phyloP scores from a whole-genome alignment of 2,797 vertebrate genomes.

The Hydrophis major region DNA sequence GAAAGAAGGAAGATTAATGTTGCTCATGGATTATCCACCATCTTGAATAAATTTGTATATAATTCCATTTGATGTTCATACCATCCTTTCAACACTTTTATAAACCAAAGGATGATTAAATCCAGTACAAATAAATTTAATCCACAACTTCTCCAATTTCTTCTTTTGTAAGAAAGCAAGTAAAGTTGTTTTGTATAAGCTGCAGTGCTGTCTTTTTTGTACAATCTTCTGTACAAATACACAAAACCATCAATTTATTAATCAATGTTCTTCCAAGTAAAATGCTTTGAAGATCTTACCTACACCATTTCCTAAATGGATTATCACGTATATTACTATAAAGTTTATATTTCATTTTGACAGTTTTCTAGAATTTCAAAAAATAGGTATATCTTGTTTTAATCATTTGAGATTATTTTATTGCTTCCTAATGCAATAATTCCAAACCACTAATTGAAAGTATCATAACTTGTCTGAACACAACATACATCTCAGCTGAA shows the following conservation, averaged over 20 bases:
- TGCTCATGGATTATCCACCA: background rate
- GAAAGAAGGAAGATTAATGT: background rate
- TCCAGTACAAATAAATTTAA: background rate
- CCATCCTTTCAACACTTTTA: background rate
- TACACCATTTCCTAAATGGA: background rate
- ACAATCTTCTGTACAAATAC: slow-evolving; percentile 7
- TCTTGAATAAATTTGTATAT: background rate
- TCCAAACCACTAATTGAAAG: background rate
- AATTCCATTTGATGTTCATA: slow-evolving; percentile 13
- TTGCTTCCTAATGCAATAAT: background rate
- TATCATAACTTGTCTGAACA: background rate
- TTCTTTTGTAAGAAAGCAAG: slow-evolving; percentile 2
- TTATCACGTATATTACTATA: background rate
- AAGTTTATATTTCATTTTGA: background rate
- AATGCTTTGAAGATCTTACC: background rate
- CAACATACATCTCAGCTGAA: background rate
- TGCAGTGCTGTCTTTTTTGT: slow-evolving; percentile 4
- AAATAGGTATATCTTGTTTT: slow-evolving; percentile 7
- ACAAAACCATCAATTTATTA: background rate
- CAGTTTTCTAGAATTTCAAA: background rate
- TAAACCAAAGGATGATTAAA: background rate
- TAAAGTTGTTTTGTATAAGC: slow-evolving; percentile 30
- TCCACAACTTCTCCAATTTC: slow-evolving; percentile 2
- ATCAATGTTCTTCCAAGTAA: background rate
- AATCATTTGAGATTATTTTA: background rate